Base-by-base conservation (phyloP, 2,113 vertebrate genomes). In the Gymnobelideus leadbeateri region DNA sequence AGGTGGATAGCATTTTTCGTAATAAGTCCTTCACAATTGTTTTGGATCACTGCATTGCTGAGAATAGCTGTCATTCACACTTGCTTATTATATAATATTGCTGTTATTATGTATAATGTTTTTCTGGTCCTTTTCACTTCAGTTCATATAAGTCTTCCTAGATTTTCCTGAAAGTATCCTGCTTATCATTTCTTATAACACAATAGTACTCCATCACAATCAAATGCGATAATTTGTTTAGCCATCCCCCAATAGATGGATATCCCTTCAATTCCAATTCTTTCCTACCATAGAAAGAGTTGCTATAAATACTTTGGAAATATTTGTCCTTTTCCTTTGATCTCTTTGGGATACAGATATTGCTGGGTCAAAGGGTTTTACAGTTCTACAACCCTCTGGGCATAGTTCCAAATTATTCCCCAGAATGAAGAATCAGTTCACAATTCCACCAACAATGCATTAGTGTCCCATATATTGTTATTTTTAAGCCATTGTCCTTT, bases 401-500 rank as follows among this genome's bases (percentile, higher is more conserved):
- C 9, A 77, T 77, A 77, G 61, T 77, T 77, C 61, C 61, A 77
- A 77, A 77, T 77, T n/a, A 12, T 14, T n/a, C 14, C n/a, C 12
- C 12, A n/a, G 61, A 77, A 61, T 61, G 57, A 10, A 61, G 57
- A 10, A 61, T 77, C 37, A 77, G 61, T 77, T 77, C 31, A 37
- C 61, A 77, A 31, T 31, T 77, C 31, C 14, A 77, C 14, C 31
- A 77, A 19, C 37, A n/a, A 12, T 19, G 14, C 37, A 77, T 77
- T 68, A 68, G 37, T 37, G 1, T 77, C 31, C 61, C 61, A 77
- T n/a, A 77, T 77, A 77, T n/a, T 19, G 4, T n/a, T n/a, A 77
- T 77, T 77, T 77, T n/a, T 19, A 77, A 93, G 91, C 51, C n/a
- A 77, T 26, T 90, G 90, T n/a, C 12, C 89, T 95, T 95, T 26